Evolutionary conservation across 2,888 invertebrate species (phyloP).

Genomic region (Drosophila trichaetosa): DNA sequence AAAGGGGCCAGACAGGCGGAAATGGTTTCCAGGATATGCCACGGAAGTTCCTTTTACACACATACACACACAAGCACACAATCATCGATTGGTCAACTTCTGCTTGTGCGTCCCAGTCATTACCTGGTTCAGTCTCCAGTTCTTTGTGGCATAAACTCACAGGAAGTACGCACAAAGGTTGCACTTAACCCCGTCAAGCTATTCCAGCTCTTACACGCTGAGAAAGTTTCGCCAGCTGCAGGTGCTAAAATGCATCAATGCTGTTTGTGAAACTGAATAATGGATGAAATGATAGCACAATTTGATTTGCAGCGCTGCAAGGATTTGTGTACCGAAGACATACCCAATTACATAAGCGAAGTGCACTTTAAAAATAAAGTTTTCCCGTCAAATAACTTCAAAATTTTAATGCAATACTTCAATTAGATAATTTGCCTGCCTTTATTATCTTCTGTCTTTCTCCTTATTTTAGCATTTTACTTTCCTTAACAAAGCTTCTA

Average conservation of each 20-base stretch:
- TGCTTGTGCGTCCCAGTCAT: conserved; percentile 22
- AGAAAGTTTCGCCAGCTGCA: conserved; percentile 22
- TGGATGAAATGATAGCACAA: neutral
- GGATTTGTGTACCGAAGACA: neutral
- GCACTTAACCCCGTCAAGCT: conserved; percentile 50
- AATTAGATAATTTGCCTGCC: no score
- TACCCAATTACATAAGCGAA: neutral
- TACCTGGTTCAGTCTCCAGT: conserved; percentile 17
- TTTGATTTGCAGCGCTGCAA: neutral
- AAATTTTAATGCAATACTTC: no score
- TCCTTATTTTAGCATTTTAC: neutral
- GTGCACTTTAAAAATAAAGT: neutral
- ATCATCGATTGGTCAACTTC: conserved; percentile 68
- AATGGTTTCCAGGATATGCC: conserved; percentile 57
- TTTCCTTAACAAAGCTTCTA: neutral
- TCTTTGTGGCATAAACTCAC: conserved; percentile 30
- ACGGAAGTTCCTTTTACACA: conserved; percentile 64
- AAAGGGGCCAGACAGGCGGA: conserved; percentile 55
- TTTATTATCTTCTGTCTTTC: no score
- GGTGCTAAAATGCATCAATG: neutral
- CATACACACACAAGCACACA: conserved; percentile 16
- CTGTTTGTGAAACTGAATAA: neutral
- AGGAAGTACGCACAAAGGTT: conserved; percentile 68
- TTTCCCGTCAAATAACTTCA: neutral
- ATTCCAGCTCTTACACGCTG: conserved; percentile 3